Conservation (phyloP, 2,888 invertebrate genomes). For the Parelbella ahira region DNA sequence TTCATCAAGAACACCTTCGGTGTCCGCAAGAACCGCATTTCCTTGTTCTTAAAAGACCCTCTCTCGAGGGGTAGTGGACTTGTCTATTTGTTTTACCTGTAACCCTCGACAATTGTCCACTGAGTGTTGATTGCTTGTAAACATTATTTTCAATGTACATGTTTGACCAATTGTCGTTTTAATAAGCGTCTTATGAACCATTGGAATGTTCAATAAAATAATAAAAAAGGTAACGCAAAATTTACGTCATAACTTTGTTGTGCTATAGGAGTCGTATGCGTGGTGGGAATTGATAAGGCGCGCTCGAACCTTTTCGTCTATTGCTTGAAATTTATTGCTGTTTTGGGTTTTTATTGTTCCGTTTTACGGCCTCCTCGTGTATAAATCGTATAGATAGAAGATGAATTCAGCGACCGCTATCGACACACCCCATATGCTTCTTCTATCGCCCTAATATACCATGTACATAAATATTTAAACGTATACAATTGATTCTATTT, state of each 20-base stretch:
- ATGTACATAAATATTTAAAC: slow-evolving; percentile 11
- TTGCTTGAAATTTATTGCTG: slow-evolving; percentile 81
- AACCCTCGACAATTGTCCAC: slow-evolving; percentile 72
- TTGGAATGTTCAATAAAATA: neutral
- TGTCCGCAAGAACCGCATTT: slow-evolving; percentile 57
- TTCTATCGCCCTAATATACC: slow-evolving; percentile 25
- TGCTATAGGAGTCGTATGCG: slow-evolving; percentile 67
- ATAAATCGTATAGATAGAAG: slow-evolving; percentile 80
- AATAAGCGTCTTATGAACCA: neutral
- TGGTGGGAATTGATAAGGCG: slow-evolving; percentile 79
- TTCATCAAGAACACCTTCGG: slow-evolving; percentile 71
- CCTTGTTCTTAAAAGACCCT: slow-evolving; percentile 71
- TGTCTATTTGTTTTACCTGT: slow-evolving; percentile 73
- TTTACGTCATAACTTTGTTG: slow-evolving; percentile 75
- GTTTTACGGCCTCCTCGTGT: slow-evolving; percentile 79
- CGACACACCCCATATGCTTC: slow-evolving; percentile 59
- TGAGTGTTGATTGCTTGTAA: slow-evolving; percentile 78
- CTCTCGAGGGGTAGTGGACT: slow-evolving; percentile 56
- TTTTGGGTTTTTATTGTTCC: slow-evolving; percentile 82
- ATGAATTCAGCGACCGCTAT: slow-evolving; percentile 75
- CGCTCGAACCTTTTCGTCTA: slow-evolving; percentile 79
- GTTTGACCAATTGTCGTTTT: slow-evolving; percentile 36
- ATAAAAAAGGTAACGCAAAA: slow-evolving; percentile 33
- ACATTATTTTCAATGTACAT: slow-evolving; percentile 54
- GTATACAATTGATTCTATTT: neutral